These are phyloP conservation scores for Fregata magnificens DNA, from an alignment of 2,113 vertebrate genomes.

Conservation along the genomic window DNA sequence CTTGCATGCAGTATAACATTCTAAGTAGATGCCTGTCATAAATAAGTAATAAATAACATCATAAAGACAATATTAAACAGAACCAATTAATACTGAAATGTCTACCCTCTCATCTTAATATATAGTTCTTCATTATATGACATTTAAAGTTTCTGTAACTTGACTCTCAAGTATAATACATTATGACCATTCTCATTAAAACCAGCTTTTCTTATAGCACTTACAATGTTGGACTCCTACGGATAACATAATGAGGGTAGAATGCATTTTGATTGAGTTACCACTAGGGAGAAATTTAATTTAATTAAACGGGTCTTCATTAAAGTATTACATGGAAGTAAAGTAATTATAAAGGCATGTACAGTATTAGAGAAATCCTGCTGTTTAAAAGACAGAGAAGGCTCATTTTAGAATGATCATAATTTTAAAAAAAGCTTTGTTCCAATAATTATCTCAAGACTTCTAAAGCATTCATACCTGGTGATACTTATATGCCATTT, in stretches of 20 bases:
- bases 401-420: constrained; percentile 7
- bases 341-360: constrained; percentile 75
- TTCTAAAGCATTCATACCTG: neutral
- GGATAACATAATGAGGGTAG: constrained; percentile 76
- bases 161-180: constrained; percentile 63
- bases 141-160: constrained; percentile 64
- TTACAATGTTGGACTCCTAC: constrained; percentile 72
- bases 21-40: constrained; percentile 29
- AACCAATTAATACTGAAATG: constrained; percentile 62
- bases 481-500: neutral
- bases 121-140: constrained; percentile 47
- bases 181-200: constrained; percentile 73
- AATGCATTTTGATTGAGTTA: constrained; percentile 80
- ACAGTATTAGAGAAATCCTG: constrained; percentile 58
- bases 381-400: constrained; percentile 56
- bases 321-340: constrained; percentile 76
- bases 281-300: constrained; percentile 80
- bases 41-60: constrained; percentile 60
- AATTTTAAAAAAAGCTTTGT: constrained; percentile 2
- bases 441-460: constrained; percentile 23
- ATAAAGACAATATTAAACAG: constrained; percentile 34
- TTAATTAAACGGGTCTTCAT: constrained; percentile 82
- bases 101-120: constrained; percentile 57
- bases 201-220: constrained; percentile 61
- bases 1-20: neutral